Conservation (phyloP, 2,888 invertebrate species). For the Drosophila barbarae region DNA sequence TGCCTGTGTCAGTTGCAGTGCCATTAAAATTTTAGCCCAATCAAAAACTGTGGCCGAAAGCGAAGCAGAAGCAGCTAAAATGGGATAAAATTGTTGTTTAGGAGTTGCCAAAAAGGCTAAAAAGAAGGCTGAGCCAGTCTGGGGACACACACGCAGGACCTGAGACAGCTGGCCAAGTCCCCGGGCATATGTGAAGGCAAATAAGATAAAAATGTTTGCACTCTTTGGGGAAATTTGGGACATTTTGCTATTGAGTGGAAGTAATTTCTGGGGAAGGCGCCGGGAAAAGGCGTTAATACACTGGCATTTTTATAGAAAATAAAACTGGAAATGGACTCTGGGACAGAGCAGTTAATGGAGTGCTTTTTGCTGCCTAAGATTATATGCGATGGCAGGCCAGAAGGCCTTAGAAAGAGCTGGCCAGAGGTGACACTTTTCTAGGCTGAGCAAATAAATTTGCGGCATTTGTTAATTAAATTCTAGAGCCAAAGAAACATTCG, state of each 20-base stretch:
- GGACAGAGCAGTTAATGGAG: constrained; percentile 9
- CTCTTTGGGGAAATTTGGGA: constrained; percentile 24
- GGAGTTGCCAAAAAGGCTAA: constrained; percentile 2
- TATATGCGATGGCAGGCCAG: background rate
- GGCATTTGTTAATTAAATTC: constrained; percentile 62
- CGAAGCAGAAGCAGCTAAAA: background rate
- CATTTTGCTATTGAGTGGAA: constrained; percentile 23
- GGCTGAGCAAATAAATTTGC: constrained; percentile 36
- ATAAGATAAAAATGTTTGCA: constrained; percentile 22
- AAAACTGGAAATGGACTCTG: background rate
- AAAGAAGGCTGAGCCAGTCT: background rate
- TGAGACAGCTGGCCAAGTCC: constrained; percentile 5
- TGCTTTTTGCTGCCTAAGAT: background rate
- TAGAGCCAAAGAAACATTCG: constrained; percentile 16
- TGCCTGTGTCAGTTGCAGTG: constrained; percentile 26
- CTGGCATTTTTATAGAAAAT: constrained; percentile 1
- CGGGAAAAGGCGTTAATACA: constrained; percentile 1
- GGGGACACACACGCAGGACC: background rate
- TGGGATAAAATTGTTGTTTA: constrained; percentile 19
- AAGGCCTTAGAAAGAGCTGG: background rate
- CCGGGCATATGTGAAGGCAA: constrained; percentile 25
- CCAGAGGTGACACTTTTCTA: constrained; percentile 4
- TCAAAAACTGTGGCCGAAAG: constrained; percentile 10
- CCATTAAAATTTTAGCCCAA: constrained; percentile 26
- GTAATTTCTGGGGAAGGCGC: constrained; percentile 1